Evolutionary conservation across 2,113 vertebrate species (phyloP).

Genomic region (Mesembrinibis cayennensis): DNA sequence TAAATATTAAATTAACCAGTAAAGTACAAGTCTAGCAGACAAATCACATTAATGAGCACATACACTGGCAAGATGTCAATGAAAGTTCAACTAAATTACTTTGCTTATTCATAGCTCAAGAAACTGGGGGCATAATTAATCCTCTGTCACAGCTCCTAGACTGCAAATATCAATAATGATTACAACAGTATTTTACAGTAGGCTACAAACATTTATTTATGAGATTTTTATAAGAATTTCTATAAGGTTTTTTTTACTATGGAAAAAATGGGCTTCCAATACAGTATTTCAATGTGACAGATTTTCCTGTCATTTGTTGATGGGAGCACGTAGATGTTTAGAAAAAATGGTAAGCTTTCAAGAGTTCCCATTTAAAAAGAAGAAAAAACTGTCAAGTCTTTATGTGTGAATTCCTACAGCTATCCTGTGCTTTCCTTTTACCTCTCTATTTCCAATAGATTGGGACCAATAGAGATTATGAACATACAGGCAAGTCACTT

Average conservation of each 20-base stretch:
- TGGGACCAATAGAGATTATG: background rate
- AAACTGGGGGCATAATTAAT: background rate
- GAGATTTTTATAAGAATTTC: background rate
- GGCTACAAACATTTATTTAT: background rate
- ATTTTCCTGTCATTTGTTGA: background rate
- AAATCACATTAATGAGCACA: background rate
- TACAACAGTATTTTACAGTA: background rate
- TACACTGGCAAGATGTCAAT: background rate
- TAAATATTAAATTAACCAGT: background rate
- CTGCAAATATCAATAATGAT: background rate
- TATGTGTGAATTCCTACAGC: background rate
- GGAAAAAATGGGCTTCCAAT: background rate
- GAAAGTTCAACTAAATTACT: slow-evolving; percentile 18
- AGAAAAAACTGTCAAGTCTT: background rate
- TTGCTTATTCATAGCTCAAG: background rate
- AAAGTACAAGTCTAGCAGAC: background rate
- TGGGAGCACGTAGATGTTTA: background rate
- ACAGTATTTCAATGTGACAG: background rate
- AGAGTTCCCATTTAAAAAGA: background rate
- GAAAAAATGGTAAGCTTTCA: background rate
- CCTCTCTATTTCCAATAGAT: background rate
- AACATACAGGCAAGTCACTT: too few relatives aligned
- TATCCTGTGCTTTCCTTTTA: background rate
- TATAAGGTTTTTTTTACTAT: too few relatives aligned
- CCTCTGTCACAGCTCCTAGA: background rate